These are phyloP conservation scores for Monoplex corrugatus DNA, from an alignment of 2,888 invertebrate species.

Conservation along the genomic window DNA sequence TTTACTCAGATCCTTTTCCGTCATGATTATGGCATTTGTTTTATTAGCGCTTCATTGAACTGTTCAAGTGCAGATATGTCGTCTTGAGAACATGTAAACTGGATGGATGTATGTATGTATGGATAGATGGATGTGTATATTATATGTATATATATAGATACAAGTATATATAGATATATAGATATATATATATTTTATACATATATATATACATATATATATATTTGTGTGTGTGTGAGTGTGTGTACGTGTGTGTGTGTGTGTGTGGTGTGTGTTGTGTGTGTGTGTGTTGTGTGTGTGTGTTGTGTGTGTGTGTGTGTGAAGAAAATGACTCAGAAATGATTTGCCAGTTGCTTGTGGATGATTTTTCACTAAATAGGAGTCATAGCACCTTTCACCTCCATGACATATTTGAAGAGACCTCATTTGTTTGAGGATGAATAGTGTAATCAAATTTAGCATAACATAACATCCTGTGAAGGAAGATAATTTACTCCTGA, in stretches of 20 bases:
- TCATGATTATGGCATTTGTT: background rate
- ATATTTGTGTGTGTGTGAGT: background rate
- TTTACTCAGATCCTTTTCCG: too few species aligned
- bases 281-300: too few species aligned
- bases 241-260: constrained; percentile 15
- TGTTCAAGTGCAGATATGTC: background rate
- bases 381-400: too few species aligned
- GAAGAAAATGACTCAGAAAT: too few species aligned
- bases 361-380: too few species aligned
- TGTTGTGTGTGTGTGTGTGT: too few species aligned
- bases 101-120: background rate
- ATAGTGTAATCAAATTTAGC: too few species aligned
- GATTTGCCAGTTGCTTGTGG: too few species aligned
- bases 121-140: background rate
- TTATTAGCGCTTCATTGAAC: background rate
- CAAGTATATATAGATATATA: background rate
- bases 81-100: background rate
- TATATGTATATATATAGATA: background rate
- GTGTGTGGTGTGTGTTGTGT: constrained; percentile 29
- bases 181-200: background rate
- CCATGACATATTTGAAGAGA: too few species aligned
- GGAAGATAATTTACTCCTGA: too few species aligned
- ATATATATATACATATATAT: background rate
- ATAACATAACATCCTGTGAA: too few species aligned
- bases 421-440: too few species aligned